phyloP scores from a whole-genome alignment of 2,888 invertebrate species.

The Barypeithes pellucidus region DNA sequence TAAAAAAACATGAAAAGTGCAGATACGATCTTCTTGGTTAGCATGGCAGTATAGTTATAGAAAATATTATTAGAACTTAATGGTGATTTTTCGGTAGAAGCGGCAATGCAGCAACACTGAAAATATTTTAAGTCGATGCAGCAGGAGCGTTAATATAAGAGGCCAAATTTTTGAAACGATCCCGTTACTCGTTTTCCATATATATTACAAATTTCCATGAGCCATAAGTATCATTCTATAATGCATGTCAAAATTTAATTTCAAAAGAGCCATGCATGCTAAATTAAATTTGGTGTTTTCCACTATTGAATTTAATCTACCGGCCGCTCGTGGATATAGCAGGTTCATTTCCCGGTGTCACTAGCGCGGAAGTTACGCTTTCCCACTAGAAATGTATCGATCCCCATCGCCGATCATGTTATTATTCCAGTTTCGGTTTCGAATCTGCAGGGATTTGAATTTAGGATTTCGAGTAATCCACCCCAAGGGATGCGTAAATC shows the following conservation, averaged over 20 bases:
- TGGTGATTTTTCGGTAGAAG: too few species aligned
- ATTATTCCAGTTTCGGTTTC: constrained; percentile 54
- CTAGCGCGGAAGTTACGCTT: constrained; percentile 53
- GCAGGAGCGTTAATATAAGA: too few species aligned
- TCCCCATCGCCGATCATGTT: constrained; percentile 52
- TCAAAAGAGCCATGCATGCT: not conserved
- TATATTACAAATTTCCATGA: too few species aligned
- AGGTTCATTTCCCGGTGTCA: constrained; percentile 51
- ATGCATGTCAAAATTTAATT: not conserved
- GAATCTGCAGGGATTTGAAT: constrained; percentile 56
- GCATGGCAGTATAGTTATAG: too few species aligned
- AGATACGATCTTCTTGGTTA: too few species aligned
- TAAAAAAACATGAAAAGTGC: too few species aligned
- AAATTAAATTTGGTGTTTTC: not conserved
- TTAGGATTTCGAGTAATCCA: constrained; percentile 57
- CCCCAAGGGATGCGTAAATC: constrained; percentile 53
- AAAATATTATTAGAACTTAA: too few species aligned
- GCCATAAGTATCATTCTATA: too few species aligned
- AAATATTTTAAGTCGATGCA: too few species aligned
- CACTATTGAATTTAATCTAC: constrained; percentile 13
- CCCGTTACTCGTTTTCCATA: too few species aligned
- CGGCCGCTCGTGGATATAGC: constrained; percentile 38
- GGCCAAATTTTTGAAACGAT: too few species aligned
- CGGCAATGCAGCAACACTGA: too few species aligned
- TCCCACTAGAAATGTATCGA: constrained; percentile 52